Evolutionary conservation across 37 sponge, comb jelly and placozoan species (phyloP), one percentile per base, ranked within the genome.

Genomic region (Oscarella lobularis): DNA sequence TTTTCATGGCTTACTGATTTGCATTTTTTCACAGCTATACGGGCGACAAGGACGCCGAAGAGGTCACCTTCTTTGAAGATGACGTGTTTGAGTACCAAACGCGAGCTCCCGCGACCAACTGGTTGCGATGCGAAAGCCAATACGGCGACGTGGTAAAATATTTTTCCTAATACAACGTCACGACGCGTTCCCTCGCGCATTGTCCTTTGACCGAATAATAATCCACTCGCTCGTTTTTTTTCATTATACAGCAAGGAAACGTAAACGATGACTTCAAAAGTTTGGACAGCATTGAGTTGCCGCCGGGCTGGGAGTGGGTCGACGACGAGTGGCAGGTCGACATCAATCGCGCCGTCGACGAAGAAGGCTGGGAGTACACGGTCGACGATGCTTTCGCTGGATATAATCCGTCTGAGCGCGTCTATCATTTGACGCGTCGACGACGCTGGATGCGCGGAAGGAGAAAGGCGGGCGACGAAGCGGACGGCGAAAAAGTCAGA

Each of bases 361-460:
- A 94, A 67, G 85, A 92, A 27, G 95, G 93, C 0, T 96, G 86
- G 84, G 90, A 96, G 86, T 96, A 92, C 69, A 37, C 83, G 38
- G 72, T 86, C 31, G 90, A 98, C 37, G 80, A 86, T 5, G 85
- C 79, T 0, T 35, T 84, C 14, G 83, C 81, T 1, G 83, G 80
- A 77, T 81, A 75, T 37, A 78, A 69, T 0, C 87, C 99, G 6
- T 82, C 72, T 3, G 99, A 98, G 80, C 81, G 90, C 75, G 91
- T 75, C 66, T 37, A 82, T 41, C 92, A 94, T 67, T 66, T 90
- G 37, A 69, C 73, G 32, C 83, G 96, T 33, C 78, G 99, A 0
- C 72, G 92, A 41, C 73, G 99, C 1, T 94, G 96, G 92, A 95
- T 98, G 67, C 75, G 95, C 27, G 69, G 83, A 67, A 86, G 97